Evolutionary conservation across 2,113 vertebrate species (phyloP), one percentile per base, ranked within the genome.

Genomic region (Scolopax mira): DNA sequence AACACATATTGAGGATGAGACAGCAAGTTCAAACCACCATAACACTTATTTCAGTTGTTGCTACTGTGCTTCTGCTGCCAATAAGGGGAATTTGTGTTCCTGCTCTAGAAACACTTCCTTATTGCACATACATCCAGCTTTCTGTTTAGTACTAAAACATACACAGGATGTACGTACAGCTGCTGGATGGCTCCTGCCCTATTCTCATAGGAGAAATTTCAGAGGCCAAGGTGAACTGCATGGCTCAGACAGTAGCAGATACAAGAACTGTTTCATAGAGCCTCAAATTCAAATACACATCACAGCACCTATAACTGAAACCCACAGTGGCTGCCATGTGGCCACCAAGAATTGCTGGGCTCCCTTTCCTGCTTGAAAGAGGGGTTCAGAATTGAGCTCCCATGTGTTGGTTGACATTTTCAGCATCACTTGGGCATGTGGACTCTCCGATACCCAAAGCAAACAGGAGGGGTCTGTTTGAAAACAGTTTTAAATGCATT

Each of bases 81-180:
- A 71, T 82, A 97, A 94, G 85, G 41, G 54, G 71, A 96, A 96
- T 85, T 96, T 79, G 84, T 85, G 83, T 90, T 95, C 91, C 89
- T 96, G 85, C 84, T 97, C 90, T 65, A 79, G 90, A 97, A 97
- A 94, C 22, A 41, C 72, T 96, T 85, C 67, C 58, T 94, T 97
- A 97, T 92, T 90, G 93, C 93, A 97, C 79, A 92, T 88, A 93
- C 49, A 94, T 93, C 65, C 91, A 93, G 52, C 81, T 96, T 90
- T 92, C 72, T 91, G 88, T 92, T 93, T 85, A 96, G 79, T 66
- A 64, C n/a, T 87, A 87, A 73, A 95, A 71, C 42, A 48, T 79
- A 79, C 64, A 57, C 11, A 73, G 70, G 33, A 27, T 69, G 51
- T 88, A 61, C 4, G 1, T 79, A 46, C 66, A 89, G 85, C 83